These are phyloP conservation scores for Ditula angustiorana DNA, from an alignment of 2,888 invertebrate genomes.

Conservation along the genomic window DNA sequence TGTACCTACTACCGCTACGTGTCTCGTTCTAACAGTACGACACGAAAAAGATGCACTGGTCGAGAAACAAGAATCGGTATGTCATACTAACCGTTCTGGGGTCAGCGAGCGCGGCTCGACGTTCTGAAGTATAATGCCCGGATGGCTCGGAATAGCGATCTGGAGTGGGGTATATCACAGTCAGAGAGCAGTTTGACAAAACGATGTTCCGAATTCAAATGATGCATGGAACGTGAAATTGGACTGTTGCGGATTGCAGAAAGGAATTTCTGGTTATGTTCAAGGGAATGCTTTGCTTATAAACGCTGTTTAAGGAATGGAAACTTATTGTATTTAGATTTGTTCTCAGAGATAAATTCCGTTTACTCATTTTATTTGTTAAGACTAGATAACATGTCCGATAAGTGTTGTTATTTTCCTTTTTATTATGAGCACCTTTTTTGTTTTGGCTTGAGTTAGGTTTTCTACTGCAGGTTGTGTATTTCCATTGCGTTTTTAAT, in stretches of 20 bases:
- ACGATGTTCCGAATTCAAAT: constrained; percentile 5
- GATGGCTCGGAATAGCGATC: background rate
- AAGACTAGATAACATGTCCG: too few relatives aligned
- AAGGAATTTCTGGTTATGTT: background rate
- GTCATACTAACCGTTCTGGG: background rate
- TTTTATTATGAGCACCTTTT: too few relatives aligned
- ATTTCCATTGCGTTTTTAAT: too few relatives aligned
- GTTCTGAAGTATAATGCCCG: background rate
- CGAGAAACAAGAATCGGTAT: background rate
- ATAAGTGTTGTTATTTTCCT: too few relatives aligned
- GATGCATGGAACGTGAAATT: constrained; percentile 16
- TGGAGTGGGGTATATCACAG: constrained; percentile 10
- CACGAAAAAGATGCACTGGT: background rate
- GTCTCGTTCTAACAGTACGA: background rate
- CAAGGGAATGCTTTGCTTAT: background rate
- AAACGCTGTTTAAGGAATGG: background rate
- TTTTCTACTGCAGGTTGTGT: too few relatives aligned
- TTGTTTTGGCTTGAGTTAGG: too few relatives aligned
- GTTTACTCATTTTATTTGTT: too few relatives aligned
- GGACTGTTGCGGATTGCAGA: background rate
- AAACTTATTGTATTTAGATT: too few relatives aligned
- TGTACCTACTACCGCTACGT: background rate
- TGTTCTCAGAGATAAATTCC: too few relatives aligned
- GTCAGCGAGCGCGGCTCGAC: background rate
- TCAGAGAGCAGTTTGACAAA: constrained; percentile 7